Base-by-base conservation (phyloP, 2,113 vertebrate species). In the Pelobates fuscus region DNA sequence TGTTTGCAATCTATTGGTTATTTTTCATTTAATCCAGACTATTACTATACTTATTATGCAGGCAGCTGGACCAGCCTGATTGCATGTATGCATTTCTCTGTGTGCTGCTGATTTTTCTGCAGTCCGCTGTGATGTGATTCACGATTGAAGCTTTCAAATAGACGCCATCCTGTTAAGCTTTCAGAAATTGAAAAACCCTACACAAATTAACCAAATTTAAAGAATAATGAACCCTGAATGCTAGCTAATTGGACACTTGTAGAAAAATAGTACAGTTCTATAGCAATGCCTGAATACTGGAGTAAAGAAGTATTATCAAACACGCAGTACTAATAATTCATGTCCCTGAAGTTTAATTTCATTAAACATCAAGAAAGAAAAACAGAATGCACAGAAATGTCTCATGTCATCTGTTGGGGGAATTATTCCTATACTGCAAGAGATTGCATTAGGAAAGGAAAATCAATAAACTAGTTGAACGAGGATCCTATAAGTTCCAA, bases 181-280 rank as follows among this genome's bases (percentile, higher is more conserved):
- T 27, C 18, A 30, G 26, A 41, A 74, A 58, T 74, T 58, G 8
- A 27, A 66, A n/a, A 64, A 57, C 26, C n/a, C 23, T 61, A 41
- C 52, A 44, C 21, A 66, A 58, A 74, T 67, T 59, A 44, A 62
- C 25, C 55, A 23, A 41, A 66, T 67, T 46, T 66, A 58, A 20
- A 55, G 54, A 44, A 44, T 75, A 67, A 66, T 74, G 61, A 67
- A 52, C n/a, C 2, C 63, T 66, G 52, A 75, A 75, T 58, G 32
- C 14, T 3, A 18, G 63, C 52, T 75, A 75, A 75, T 75, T 58
- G 71, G 52, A 58, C 52, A 46, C 71, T 75, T 75, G 62, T 58
- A 27, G 57, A 52, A 43, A 70, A 60, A 70, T 70, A 60, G 68
- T 27, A 67, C 25, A 44, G 52, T 67, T 46, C 17, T 67, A 23